These are phyloP conservation scores for Tenualosa thibaudeaui DNA, from an alignment of 2,797 vertebrate species.

Conservation along the genomic window DNA sequence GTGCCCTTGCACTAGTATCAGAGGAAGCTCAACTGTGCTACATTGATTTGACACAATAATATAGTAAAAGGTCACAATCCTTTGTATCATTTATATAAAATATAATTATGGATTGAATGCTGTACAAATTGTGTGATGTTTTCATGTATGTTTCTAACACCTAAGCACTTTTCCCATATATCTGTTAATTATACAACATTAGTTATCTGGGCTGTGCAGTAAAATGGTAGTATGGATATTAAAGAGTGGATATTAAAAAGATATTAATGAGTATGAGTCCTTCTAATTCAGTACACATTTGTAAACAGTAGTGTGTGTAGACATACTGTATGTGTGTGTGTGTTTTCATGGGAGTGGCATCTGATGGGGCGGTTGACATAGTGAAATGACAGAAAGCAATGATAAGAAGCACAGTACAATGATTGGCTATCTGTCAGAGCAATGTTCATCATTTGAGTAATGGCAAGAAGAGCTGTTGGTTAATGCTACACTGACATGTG, in stretches of 20 bases:
- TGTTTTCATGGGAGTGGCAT: not conserved
- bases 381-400: not conserved
- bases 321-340: not conserved
- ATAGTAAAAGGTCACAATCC: not conserved
- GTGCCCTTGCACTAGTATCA: not conserved
- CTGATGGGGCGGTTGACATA: not conserved
- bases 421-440: not conserved
- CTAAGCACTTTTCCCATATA: not conserved
- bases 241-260: too few species aligned
- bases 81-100: not conserved
- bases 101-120: too few species aligned
- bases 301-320: not conserved
- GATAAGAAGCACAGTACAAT: not conserved
- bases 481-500: not conserved
- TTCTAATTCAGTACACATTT: not conserved
- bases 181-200: not conserved
- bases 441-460: not conserved
- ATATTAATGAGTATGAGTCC: not conserved
- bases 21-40: not conserved
- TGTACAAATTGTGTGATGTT: not conserved
- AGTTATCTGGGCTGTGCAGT: not conserved
- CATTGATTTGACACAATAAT: too few species aligned
- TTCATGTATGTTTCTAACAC: not conserved
- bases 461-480: not conserved
- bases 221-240: not conserved